A percentile compares a stretch with the other conserved stretches of the same genome.
These are phyloP conservation scores for Tichodroma muraria DNA, from an alignment of 2,113 vertebrate species.

Conservation along the genomic window DNA sequence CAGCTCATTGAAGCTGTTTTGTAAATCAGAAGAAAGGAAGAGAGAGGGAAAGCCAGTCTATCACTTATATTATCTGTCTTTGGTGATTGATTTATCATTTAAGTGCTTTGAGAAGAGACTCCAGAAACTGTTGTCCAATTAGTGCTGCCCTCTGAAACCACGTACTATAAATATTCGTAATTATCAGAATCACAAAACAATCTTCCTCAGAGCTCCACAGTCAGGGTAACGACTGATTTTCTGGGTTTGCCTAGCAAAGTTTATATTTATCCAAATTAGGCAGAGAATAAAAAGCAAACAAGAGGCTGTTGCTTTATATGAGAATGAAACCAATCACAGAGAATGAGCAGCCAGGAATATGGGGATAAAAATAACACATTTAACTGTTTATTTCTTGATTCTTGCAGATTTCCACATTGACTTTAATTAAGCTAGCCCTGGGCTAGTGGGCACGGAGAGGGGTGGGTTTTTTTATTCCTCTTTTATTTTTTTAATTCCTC, in stretches of 20 bases:
- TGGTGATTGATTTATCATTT: slow-evolving; percentile 38
- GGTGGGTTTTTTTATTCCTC: not conserved
- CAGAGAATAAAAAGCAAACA: slow-evolving; percentile 2
- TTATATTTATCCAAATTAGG: slow-evolving; percentile 36
- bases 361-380: slow-evolving; percentile 12
- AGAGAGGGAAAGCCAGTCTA: not conserved
- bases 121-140: slow-evolving; percentile 27
- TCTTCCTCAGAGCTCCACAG: not conserved
- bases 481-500: slow-evolving; percentile 38
- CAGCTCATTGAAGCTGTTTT: not conserved
- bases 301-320: not conserved
- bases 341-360: not conserved
- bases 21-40: not conserved
- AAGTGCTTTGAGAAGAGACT: slow-evolving; percentile 1
- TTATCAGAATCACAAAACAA: not conserved
- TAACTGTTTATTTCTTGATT: slow-evolving; percentile 39
- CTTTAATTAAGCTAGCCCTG: slow-evolving; percentile 53
- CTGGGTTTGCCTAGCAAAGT: slow-evolving; percentile 5
- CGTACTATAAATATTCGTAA: slow-evolving; percentile 4
- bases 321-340: not conserved
- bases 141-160: slow-evolving; percentile 29
- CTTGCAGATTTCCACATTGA: slow-evolving; percentile 14
- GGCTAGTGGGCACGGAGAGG: not conserved
- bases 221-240: slow-evolving; percentile 13
- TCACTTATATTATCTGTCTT: slow-evolving; percentile 35